Base-by-base conservation (phyloP, 2,113 vertebrate genomes). In the Himantopus leucocephalus region DNA sequence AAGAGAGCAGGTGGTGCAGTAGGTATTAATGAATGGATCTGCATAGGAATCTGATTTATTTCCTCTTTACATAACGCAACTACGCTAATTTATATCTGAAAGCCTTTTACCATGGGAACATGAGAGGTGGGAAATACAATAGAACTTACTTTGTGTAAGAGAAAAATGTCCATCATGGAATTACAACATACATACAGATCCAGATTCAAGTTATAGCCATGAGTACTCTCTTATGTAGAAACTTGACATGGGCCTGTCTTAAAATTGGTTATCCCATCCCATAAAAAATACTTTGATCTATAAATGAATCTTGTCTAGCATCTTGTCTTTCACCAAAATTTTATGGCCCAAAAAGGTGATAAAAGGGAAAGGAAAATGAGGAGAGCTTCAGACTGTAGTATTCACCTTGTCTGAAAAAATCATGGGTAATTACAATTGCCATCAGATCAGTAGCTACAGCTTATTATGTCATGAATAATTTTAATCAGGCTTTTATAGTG, bases 391-490 rank as follows among this genome's bases (percentile, higher is more conserved):
- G 60, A 86, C 47, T 75, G 2, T 8, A 64, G 56, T 16, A 45
- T 84, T 81, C 66, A 67, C 48, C 27, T 70, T 73, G 48, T 45
- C 83, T 90, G 88, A 70, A 84, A 95, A 81, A 90, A 78, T 3
- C 3, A 0, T 53, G 9, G 21, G 10, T 94, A 85, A 81, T 81
- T 89, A 78, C 53, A 86, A 19, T 21, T 96, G 34, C 60, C 76
- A 41, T 86, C 79, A 91, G 76, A 92, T 92, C 92, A 64, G 52
- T 87, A 92, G 56, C 48, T 91, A 48, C 48, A 79, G 80, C 62
- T 96, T 39, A 92, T 94, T 94, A 79, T 34, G 34, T 81, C 63
- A 80, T 93, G 75, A 96, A 95, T 76, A 63, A 87, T 84, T 95
- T 97, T 90, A 79, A 80, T 80, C 92, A 70, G 47, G 58, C 60